phyloP scores from a whole-genome alignment of 2,888 invertebrate genomes.

The Volucella inanis region DNA sequence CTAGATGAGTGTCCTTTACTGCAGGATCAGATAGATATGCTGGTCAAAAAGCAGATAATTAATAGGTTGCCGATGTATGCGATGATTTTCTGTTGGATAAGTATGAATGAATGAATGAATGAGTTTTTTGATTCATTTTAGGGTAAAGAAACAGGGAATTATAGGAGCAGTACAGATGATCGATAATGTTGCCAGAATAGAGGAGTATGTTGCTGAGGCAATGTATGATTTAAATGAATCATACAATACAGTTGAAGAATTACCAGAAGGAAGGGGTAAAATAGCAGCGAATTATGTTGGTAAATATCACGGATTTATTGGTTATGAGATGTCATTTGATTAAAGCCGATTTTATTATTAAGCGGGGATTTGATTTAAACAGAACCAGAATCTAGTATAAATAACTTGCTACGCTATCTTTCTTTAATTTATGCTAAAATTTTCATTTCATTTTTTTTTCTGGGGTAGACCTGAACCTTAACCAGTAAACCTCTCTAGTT shows the following conservation, averaged over 20 bases:
- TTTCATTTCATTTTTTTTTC: no score
- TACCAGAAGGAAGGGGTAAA: conserved; percentile 85
- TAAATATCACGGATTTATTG: conserved; percentile 55
- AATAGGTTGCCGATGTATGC: conserved; percentile 85
- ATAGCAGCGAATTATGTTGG: conserved; percentile 86
- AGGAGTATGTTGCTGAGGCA: conserved; percentile 80
- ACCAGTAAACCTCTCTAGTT: no score
- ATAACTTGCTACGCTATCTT: no score
- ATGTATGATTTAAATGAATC: conserved; percentile 84
- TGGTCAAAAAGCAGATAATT: conserved; percentile 92
- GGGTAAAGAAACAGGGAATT: conserved; percentile 89
- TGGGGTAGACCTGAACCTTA: no score
- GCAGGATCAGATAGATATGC: conserved; percentile 92
- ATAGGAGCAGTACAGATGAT: conserved; percentile 89
- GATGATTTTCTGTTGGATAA: conserved; percentile 9
- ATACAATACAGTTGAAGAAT: conserved; percentile 83
- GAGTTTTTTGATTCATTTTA: conserved; percentile 81
- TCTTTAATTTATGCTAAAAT: no score
- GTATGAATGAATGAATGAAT: neutral
- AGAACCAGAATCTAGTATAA: no score
- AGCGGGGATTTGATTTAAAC: neutral
- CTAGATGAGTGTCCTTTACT: conserved; percentile 87
- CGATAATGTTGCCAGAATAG: conserved; percentile 86
- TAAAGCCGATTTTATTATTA: no score
- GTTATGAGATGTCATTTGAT: neutral